Evolutionary conservation across 2,888 invertebrate species (phyloP).

Genomic region (Odontocolon sp.): DNA sequence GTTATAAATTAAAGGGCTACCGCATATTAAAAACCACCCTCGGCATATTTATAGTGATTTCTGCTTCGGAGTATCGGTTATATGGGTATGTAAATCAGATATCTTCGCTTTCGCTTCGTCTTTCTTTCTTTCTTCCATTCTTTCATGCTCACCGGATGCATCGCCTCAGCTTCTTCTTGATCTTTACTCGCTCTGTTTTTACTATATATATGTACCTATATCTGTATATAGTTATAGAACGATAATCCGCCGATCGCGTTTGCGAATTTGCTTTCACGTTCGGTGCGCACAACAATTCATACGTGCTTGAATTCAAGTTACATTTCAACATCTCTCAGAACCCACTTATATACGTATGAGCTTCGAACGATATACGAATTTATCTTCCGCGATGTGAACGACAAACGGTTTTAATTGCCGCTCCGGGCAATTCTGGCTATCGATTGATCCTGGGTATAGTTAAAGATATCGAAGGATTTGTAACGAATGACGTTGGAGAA

Average conservation of each 20-base stretch:
- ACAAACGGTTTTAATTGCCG: slow-evolving; percentile 75
- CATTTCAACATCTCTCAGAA: slow-evolving; percentile 23
- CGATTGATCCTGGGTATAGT: no score
- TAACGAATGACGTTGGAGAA: slow-evolving; percentile 26
- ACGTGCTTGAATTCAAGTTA: slow-evolving; percentile 27
- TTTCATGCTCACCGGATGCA: slow-evolving; percentile 42
- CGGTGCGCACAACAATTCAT: slow-evolving; percentile 37
- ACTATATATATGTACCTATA: not conserved
- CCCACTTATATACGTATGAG: slow-evolving; percentile 19
- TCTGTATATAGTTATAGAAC: slow-evolving; percentile 1
- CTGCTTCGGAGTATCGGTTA: slow-evolving; percentile 63
- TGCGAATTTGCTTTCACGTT: slow-evolving; percentile 38
- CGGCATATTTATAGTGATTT: slow-evolving; percentile 75
- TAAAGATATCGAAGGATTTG: slow-evolving; percentile 16
- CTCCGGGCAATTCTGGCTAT: slow-evolving; percentile 64
- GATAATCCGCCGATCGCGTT: slow-evolving; percentile 5
- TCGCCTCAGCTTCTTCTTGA: slow-evolving; percentile 26
- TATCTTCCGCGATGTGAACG: slow-evolving; percentile 71
- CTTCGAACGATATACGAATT: slow-evolving; percentile 69
- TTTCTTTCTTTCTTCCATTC: slow-evolving; percentile 29
- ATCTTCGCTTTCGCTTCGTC: slow-evolving; percentile 29
- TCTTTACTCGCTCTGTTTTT: slow-evolving; percentile 19
- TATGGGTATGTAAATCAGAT: slow-evolving; percentile 73
- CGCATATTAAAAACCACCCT: slow-evolving; percentile 74
- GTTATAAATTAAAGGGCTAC: slow-evolving; percentile 76